phyloP scores from a whole-genome alignment of 2,888 invertebrate species.

The Apantesis nais region DNA sequence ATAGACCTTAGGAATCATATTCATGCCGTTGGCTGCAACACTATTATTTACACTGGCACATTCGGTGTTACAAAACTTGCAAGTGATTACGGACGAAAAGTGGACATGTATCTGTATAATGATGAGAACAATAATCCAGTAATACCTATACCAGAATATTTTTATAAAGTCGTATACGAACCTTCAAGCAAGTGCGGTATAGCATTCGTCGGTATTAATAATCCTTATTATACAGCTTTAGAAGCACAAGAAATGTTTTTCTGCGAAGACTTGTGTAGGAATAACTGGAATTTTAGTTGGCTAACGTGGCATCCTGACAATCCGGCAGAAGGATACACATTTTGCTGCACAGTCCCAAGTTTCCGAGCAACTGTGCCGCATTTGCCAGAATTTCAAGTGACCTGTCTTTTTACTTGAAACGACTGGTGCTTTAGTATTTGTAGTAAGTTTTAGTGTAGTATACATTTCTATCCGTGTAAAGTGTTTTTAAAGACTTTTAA shows the following conservation, averaged over 20 bases:
- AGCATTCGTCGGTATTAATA: slow-evolving; percentile 87
- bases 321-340: slow-evolving; percentile 81
- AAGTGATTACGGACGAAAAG: slow-evolving; percentile 66
- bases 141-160: slow-evolving; percentile 78
- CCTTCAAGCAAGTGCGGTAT: slow-evolving; percentile 75
- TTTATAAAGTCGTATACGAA: slow-evolving; percentile 85
- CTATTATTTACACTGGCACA: slow-evolving; percentile 86
- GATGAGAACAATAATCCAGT: slow-evolving; percentile 72
- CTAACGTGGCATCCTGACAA: slow-evolving; percentile 83
- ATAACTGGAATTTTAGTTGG: slow-evolving; percentile 84
- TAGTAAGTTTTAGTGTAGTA: not conserved
- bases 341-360: slow-evolving; percentile 86
- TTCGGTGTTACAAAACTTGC: slow-evolving; percentile 84
- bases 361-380: slow-evolving; percentile 79
- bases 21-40: slow-evolving; percentile 61
- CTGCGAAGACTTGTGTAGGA: slow-evolving; percentile 79
- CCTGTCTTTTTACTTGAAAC: slow-evolving; percentile 62
- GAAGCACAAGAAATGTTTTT: slow-evolving; percentile 71
- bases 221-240: slow-evolving; percentile 78
- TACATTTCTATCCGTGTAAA: not conserved
- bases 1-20: slow-evolving; percentile 73
- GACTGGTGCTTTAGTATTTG: not conserved
- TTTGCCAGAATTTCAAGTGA: slow-evolving; percentile 82
- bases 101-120: slow-evolving; percentile 70
- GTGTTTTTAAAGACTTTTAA: not conserved